Conservation (phyloP, 2,888 invertebrate genomes). For the Xestoiulus laeticollis region DNA sequence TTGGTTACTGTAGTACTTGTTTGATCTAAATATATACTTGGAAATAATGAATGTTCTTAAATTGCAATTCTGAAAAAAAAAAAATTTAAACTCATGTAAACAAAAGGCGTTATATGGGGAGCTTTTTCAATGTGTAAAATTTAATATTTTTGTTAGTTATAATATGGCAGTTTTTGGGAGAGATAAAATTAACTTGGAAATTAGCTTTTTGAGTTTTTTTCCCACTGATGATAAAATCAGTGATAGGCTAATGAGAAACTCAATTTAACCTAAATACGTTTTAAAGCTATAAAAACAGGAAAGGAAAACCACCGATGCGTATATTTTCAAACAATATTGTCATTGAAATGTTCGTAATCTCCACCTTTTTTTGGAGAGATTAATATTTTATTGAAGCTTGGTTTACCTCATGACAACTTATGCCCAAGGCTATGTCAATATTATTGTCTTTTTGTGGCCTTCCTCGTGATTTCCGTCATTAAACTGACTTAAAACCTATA, state of each 20-base stretch:
- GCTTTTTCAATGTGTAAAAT: no score
- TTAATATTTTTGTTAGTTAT: no score
- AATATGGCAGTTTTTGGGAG: no score
- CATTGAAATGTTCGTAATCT: neutral
- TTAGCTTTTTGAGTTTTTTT: no score
- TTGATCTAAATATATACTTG: no score
- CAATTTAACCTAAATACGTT: neutral
- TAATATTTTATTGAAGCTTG: neutral
- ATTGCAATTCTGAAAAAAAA: no score
- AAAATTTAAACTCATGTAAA: no score
- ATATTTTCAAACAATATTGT: neutral
- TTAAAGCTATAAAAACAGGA: neutral
- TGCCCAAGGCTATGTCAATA: neutral
- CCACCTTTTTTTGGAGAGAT: neutral
- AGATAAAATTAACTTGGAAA: no score
- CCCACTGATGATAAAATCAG: no score
- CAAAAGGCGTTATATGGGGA: no score
- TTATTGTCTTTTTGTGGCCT: neutral
- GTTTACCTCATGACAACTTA: neutral
- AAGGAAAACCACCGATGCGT: neutral
- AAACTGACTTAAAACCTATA: neutral
- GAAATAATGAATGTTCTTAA: no score
- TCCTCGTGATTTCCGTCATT: neutral
- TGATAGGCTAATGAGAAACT: neutral
- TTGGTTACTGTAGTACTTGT: no score